Evolutionary conservation across 1,140 invertebrate genomes (phyloP).

Genomic region (Meloidogyne floridensis): DNA sequence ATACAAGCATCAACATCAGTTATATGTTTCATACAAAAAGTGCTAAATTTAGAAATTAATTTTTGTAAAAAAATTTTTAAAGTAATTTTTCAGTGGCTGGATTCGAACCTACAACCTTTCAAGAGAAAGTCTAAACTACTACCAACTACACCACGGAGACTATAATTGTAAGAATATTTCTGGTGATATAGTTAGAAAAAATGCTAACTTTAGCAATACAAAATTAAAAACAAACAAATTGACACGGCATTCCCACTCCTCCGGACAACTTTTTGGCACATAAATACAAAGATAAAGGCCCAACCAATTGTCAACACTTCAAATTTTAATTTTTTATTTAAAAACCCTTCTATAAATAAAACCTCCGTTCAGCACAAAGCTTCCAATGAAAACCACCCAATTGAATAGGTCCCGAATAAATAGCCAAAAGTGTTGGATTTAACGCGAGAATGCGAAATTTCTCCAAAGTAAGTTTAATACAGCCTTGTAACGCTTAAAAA

Average conservation of each 20-base stretch:
- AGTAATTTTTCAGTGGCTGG: no score
- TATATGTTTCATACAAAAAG: slow-evolving; percentile 6
- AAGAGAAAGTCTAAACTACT: no score
- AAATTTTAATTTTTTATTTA: not conserved
- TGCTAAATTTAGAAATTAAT: not conserved
- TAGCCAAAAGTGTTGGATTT: not conserved
- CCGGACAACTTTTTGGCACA: slow-evolving; percentile 1
- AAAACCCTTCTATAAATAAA: not conserved
- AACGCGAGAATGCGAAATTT: not conserved
- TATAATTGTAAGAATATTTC: no score
- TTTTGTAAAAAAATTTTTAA: not conserved
- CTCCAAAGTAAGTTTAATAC: not conserved
- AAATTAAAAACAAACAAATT: not conserved
- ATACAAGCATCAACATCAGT: not conserved
- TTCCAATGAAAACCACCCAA: not conserved
- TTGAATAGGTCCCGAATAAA: slow-evolving; percentile 1
- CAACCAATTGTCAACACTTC: not conserved
- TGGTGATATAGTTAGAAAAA: no score
- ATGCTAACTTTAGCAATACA: no score
- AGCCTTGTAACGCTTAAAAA: not conserved
- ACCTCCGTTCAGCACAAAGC: not conserved
- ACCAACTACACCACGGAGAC: no score
- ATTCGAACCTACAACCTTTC: no score
- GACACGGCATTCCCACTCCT: not conserved
- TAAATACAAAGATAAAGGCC: slow-evolving; percentile 6